Evolutionary conservation across 2,888 invertebrate genomes (phyloP).

Genomic region (Morinoia aosen): DNA sequence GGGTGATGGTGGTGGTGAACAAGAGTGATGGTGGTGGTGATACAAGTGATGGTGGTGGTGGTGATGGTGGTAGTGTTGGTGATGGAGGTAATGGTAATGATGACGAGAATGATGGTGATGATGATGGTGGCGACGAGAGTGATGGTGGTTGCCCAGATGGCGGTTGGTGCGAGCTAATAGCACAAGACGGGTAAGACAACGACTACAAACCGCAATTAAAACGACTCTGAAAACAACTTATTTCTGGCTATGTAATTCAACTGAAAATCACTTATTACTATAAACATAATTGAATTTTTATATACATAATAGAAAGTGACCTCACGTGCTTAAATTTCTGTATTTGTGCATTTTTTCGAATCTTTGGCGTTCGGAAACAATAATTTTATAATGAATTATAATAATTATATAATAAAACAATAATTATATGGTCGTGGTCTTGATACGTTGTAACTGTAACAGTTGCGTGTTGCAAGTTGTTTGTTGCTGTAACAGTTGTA

Average conservation of each 20-base stretch:
- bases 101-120: background rate
- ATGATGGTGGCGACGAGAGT: background rate
- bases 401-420: background rate
- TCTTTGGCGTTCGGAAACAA: background rate
- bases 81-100: no score
- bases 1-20: no score
- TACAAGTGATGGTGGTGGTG: no score
- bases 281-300: background rate
- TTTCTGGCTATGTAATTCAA: background rate
- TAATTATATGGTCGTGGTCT: background rate
- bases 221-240: background rate
- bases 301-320: no score
- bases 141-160: background rate
- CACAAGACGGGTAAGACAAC: background rate
- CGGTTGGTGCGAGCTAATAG: background rate
- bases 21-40: no score
- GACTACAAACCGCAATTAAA: background rate
- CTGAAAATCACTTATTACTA: background rate
- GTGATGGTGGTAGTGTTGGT: no score
- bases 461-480: no score
- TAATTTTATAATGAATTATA: background rate
- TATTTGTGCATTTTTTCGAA: background rate
- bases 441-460: background rate
- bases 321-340: background rate
- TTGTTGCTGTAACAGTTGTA: no score